Percentiles rank a stretch among this genome's conserved stretches.
phyloP scores from a whole-genome alignment of 2,797 vertebrate species.

The Phataginus tricuspis region DNA sequence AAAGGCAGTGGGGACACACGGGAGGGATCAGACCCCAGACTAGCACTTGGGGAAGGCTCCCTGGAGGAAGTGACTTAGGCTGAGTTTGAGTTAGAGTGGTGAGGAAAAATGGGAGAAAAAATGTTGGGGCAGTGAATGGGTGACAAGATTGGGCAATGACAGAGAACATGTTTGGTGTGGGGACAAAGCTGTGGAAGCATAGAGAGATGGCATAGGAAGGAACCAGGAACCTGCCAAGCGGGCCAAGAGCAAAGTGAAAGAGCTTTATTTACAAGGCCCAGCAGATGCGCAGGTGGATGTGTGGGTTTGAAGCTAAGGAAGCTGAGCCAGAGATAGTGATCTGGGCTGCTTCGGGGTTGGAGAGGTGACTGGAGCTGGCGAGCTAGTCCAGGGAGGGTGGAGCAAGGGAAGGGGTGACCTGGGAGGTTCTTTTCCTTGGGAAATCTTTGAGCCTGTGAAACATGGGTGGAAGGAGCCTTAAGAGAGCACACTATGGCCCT shows the following conservation, averaged over 20 bases:
- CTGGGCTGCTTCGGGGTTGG: not conserved
- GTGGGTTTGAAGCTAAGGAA: not conserved
- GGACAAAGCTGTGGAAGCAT: not conserved
- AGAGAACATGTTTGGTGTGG: accelerated
- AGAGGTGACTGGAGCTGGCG: not conserved
- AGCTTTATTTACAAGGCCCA: not conserved
- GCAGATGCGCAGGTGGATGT: not conserved
- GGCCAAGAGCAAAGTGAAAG: not conserved
- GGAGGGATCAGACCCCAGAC: not conserved
- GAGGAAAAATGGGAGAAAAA: not conserved
- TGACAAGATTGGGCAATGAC: not conserved
- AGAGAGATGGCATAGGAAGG: too few species aligned
- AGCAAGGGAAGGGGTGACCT: not conserved
- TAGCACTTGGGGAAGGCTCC: not conserved
- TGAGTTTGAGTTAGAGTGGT: not conserved
- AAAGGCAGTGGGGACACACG: not conserved
- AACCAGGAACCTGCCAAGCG: accelerated
- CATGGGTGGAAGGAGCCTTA: not conserved
- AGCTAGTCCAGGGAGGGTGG: accelerated
- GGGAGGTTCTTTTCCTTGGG: not conserved
- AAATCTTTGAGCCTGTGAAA: not conserved
- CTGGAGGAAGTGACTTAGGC: not conserved
- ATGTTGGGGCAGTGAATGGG: accelerated
- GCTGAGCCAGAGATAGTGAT: too few species aligned
- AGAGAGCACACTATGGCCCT: accelerated